A percentile compares a stretch with the other conserved stretches of the same genome.
These are phyloP conservation scores for Porites rus DNA, from an alignment of 92 coral and sea anemone genomes.

Conservation along the genomic window DNA sequence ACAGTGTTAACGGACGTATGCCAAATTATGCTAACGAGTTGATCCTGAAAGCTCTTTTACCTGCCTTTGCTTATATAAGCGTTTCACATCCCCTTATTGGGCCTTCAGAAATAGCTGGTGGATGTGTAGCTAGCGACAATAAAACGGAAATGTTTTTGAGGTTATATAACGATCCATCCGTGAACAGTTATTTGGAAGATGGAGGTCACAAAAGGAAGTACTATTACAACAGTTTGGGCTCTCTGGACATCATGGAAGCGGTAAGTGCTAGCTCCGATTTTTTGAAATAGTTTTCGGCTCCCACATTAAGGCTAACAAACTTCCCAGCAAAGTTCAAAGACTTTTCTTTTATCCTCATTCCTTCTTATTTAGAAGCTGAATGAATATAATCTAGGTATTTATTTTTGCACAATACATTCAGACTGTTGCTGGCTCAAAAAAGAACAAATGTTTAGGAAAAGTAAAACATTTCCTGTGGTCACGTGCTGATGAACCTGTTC, in stretches of 20 bases:
- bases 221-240: constrained; percentile 66
- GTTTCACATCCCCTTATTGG: constrained; percentile 11
- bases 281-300: neutral
- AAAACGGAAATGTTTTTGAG: constrained; percentile 52
- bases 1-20: constrained; percentile 62
- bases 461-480: no score
- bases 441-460: no score
- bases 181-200: constrained; percentile 7
- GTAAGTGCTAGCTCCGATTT: neutral
- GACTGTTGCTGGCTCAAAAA: no score
- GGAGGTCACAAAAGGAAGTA: constrained; percentile 30
- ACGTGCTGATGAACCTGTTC: no score
- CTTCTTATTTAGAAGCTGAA: no score
- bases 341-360: no score
- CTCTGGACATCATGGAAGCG: constrained; percentile 49
- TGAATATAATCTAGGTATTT: no score
- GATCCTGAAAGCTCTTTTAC: constrained; percentile 23
- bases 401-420: no score
- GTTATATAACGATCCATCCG: constrained; percentile 29
- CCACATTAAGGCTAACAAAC: no score
- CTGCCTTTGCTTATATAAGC: constrained; percentile 70
- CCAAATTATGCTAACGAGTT: constrained; percentile 44
- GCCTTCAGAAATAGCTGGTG: constrained; percentile 1
- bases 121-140: neutral
- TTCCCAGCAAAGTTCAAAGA: no score